These are phyloP conservation scores for Ceratitis capitata DNA, from an alignment of 1,140 invertebrate genomes.

Conservation along the genomic window DNA sequence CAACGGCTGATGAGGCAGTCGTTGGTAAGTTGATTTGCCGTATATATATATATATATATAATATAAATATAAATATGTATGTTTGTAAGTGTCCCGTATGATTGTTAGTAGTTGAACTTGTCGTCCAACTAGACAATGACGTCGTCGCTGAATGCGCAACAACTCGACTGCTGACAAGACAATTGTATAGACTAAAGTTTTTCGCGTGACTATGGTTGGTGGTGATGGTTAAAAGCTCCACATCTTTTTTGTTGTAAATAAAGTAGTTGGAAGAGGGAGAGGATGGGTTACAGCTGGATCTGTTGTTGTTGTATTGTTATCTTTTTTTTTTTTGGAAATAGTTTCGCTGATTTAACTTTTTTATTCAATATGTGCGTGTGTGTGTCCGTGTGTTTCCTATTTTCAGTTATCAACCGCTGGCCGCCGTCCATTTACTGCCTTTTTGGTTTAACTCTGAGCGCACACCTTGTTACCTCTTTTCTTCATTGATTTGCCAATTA, in stretches of 20 bases:
- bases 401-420: neutral
- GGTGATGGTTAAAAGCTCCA: neutral
- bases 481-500: constrained; percentile 32
- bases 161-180: constrained; percentile 11
- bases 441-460: neutral
- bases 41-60: neutral
- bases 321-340: neutral
- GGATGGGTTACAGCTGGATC: neutral
- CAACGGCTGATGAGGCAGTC: neutral
- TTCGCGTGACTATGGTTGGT: neutral
- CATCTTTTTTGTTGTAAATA: neutral
- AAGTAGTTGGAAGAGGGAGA: neutral
- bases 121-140: constrained; percentile 35
- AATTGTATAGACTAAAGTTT: neutral
- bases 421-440: neutral
- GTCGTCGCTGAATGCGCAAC: neutral
- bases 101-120: neutral
- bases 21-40: no score
- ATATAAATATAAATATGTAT: neutral
- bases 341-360: neutral
- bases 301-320: neutral
- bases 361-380: neutral
- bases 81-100: neutral
- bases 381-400: neutral
- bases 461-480: constrained; percentile 23